Evolutionary conservation across 2,797 vertebrate species (phyloP), one percentile per base, ranked within the genome.

Genomic region (Mallotus villosus): DNA sequence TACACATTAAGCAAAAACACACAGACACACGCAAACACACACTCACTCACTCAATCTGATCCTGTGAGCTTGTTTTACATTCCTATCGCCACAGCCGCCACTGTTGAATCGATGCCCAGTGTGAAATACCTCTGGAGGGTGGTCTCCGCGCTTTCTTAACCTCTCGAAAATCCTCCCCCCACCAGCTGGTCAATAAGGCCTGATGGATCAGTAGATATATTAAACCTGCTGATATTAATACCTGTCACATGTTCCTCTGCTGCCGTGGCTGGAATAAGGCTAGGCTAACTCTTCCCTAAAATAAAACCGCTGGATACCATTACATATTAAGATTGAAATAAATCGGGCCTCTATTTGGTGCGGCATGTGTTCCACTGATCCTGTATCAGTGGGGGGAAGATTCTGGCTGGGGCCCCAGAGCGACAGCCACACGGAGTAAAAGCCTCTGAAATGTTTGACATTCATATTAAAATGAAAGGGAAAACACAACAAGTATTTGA

Each of bases 271-370:
- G 84, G 76, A 84, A 90, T 77, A 87, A 87, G 81, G 86, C 90
- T 90, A 92, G 89, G 86, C 84, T 86, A 92, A 89, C 87, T 80
- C 79, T 83, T 80, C 84, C 81, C 84, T 88, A 92, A 94, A 94
- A 94, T 93, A 91, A 93, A 91, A 92, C 82, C 83, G 66, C 81
- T 89, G 92, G 90, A 90, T 94, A 94, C 85, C 70, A 88, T 94
- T 94, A 92, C 92, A 94, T 88, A 91, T 85, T 81, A 73, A 86
- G 68, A 82, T 85, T 86, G 91, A 93, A 91, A 95, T 94, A 91
- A 93, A 91, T 88, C 86, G 68, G 70, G 19, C 78, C 78, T 86
- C 92, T 92, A 90, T 93, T 84, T 85, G 77, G 88, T 76, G 82
- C 89, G 41, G 90, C 91, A 92, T 91, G 87, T 92, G 89, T 84